Conservation (phyloP, 1,140 invertebrate species). For the Ganaspis sp. region DNA sequence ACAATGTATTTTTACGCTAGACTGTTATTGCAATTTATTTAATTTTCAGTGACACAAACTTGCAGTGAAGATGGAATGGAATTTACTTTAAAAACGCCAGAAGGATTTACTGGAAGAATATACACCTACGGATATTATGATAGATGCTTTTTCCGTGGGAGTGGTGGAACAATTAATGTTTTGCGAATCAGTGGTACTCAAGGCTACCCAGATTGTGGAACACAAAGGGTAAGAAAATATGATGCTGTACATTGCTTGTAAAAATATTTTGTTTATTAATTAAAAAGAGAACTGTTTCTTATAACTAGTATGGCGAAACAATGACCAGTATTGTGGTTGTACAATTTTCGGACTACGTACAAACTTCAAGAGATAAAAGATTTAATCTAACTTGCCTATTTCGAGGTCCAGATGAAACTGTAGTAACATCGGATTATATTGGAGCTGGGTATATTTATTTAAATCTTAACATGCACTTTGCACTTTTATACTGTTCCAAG, state of each 20-base stretch:
- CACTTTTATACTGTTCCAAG: too few species aligned
- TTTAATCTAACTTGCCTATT: conserved; percentile 95
- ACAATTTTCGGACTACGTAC: conserved; percentile 94
- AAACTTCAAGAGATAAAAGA: conserved; percentile 92
- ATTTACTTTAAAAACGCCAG: conserved; percentile 90
- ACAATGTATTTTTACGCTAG: neutral
- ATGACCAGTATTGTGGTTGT: conserved; percentile 96
- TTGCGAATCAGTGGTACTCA: conserved; percentile 90
- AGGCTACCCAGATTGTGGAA: conserved; percentile 94
- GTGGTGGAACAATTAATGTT: conserved; percentile 89
- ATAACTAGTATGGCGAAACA: conserved; percentile 88
- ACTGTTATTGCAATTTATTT: conserved; percentile 9
- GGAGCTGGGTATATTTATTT: conserved; percentile 95
- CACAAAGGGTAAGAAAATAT: conserved; percentile 76
- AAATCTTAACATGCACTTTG: too few species aligned
- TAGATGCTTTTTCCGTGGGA: conserved; percentile 92
- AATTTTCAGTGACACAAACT: conserved; percentile 87
- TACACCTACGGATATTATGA: conserved; percentile 95
- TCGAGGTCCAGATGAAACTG: conserved; percentile 92
- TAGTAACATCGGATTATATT: conserved; percentile 95
- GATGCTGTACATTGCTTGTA: conserved; percentile 3
- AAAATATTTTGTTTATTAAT: neutral
- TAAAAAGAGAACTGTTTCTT: conserved; percentile 14
- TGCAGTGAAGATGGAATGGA: conserved; percentile 96
- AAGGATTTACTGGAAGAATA: conserved; percentile 92